Conservation (phyloP, 1,140 invertebrate species). For the Chymomyza costata region DNA sequence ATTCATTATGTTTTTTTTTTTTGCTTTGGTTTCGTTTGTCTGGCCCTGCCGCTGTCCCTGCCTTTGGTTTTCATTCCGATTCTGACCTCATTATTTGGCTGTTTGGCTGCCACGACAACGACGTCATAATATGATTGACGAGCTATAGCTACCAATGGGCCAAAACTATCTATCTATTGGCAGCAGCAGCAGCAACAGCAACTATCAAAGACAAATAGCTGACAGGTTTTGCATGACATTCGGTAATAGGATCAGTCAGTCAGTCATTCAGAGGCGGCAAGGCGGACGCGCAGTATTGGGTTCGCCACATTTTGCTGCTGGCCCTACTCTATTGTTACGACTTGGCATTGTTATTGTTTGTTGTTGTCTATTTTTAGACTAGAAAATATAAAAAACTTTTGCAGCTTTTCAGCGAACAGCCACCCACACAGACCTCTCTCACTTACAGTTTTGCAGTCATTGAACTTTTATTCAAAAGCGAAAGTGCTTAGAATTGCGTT, state of each 20-base stretch:
- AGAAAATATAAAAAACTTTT: too few relatives aligned
- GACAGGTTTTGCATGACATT: too few relatives aligned
- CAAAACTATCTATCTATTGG: too few relatives aligned
- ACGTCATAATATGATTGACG: constrained; percentile 53
- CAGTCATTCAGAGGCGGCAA: constrained; percentile 26
- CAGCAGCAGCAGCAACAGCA: too few relatives aligned
- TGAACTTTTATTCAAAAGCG: constrained; percentile 33
- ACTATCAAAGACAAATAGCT: too few relatives aligned
- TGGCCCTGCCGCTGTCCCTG: constrained; percentile 1
- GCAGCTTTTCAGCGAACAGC: too few relatives aligned
- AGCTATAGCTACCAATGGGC: constrained; percentile 10
- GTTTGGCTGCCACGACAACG: constrained; percentile 36
- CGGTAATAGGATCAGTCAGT: constrained; percentile 44
- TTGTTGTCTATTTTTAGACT: constrained; percentile 23
- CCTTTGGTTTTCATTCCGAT: constrained; percentile 6
- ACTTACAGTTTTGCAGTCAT: constrained; percentile 28
- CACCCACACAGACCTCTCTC: constrained; percentile 4
- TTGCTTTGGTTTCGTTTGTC: not conserved
- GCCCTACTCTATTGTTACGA: too few relatives aligned
- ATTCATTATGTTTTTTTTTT: too few relatives aligned
- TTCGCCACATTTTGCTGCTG: too few relatives aligned
- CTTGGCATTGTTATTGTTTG: too few relatives aligned
- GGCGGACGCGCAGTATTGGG: too few relatives aligned
- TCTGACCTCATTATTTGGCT: constrained; percentile 18
- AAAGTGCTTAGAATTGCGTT: too few relatives aligned